Conservation (phyloP, 2,797 vertebrate species). For the Melanitta fusca region DNA sequence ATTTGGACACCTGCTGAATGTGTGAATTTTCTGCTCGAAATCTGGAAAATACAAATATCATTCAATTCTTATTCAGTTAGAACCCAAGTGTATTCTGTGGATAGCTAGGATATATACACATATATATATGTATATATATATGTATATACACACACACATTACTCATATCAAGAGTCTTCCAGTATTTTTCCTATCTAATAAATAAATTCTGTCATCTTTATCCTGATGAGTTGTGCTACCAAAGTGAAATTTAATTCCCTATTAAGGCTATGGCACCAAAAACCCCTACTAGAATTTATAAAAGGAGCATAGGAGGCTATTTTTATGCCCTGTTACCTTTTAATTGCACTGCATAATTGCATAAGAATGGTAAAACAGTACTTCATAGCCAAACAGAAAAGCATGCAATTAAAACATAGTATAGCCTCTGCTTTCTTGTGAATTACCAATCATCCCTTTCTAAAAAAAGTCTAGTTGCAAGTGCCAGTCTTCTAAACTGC, state of each 20-base stretch:
- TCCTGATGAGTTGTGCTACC: background rate
- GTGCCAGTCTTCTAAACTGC: background rate
- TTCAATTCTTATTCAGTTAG: background rate
- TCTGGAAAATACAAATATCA: background rate
- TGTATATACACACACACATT: no score
- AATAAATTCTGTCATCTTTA: background rate
- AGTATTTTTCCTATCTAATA: background rate
- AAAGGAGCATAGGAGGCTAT: background rate
- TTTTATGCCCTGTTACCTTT: background rate
- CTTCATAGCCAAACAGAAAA: background rate
- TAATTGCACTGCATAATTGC: background rate
- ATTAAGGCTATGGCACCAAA: background rate
- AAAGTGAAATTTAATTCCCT: background rate
- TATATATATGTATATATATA: no score
- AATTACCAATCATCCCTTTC: background rate
- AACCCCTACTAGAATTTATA: slow-evolving; percentile 1
- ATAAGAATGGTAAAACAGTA: background rate
- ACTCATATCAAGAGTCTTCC: background rate
- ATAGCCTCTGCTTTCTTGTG: background rate
- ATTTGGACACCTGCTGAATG: background rate
- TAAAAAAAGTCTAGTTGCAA: background rate
- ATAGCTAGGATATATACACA: background rate
- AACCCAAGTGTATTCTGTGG: background rate
- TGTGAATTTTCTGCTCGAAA: background rate
- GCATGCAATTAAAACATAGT: background rate